These are phyloP conservation scores for Drosophila auraria DNA, from an alignment of 1,140 invertebrate genomes.

Conservation along the genomic window DNA sequence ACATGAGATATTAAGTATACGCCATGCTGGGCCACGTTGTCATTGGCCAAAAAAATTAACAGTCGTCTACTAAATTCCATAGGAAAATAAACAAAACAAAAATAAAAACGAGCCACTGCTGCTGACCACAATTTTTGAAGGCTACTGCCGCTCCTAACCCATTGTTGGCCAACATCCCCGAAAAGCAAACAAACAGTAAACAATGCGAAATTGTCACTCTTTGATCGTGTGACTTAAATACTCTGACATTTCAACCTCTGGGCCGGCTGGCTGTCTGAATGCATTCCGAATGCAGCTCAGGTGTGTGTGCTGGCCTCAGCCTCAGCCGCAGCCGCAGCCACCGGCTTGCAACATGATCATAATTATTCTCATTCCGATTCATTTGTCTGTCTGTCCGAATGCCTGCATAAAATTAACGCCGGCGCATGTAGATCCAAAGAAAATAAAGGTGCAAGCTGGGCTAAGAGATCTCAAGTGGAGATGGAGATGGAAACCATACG, in stretches of 20 bases:
- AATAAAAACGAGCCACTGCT: slow-evolving; percentile 6
- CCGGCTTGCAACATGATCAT: slow-evolving; percentile 30
- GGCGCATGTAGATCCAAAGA: slow-evolving; percentile 29
- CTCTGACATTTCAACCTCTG: slow-evolving; percentile 66
- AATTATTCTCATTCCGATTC: slow-evolving; percentile 63
- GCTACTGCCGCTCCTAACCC: slow-evolving; percentile 63
- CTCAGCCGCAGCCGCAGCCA: background rate
- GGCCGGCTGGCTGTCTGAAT: slow-evolving; percentile 10
- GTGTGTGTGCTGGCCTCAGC: slow-evolving; percentile 3
- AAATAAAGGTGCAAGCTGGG: slow-evolving; percentile 7
- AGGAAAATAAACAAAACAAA: slow-evolving; percentile 54
- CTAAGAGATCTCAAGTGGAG: slow-evolving; percentile 20
- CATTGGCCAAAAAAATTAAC: slow-evolving; percentile 69
- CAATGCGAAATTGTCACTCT: slow-evolving; percentile 56
- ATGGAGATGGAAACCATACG: background rate
- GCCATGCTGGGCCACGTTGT: slow-evolving; percentile 6
- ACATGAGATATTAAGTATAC: slow-evolving; percentile 5
- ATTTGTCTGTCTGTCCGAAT: slow-evolving; percentile 66
- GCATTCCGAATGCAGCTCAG: slow-evolving; percentile 42
- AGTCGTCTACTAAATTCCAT: slow-evolving; percentile 67
- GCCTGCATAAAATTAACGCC: slow-evolving; percentile 67
- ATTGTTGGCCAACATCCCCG: slow-evolving; percentile 62
- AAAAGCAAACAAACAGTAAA: slow-evolving; percentile 40
- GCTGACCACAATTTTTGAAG: slow-evolving; percentile 56
- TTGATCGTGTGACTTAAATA: slow-evolving; percentile 46